Conservation (phyloP, 2,888 invertebrate genomes). For the Uropetala carovei region DNA sequence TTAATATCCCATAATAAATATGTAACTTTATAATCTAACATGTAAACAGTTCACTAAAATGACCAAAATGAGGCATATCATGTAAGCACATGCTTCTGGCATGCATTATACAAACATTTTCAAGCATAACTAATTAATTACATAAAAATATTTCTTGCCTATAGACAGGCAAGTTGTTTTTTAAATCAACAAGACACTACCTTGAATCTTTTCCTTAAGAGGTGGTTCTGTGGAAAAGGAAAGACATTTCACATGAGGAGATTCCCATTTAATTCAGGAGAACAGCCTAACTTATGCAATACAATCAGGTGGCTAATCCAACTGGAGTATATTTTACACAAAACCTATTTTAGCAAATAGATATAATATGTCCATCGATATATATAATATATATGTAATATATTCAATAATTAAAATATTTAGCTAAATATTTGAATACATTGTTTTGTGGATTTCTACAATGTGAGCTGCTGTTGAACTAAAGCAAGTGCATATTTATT, state of each 20-base stretch:
- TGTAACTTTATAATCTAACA: neutral
- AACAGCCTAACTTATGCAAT: neutral
- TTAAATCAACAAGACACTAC: constrained; percentile 65
- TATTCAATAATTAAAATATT: no score
- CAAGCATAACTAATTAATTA: neutral
- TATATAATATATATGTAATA: no score
- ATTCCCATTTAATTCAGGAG: neutral
- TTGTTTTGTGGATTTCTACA: no score
- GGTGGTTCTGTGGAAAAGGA: constrained; percentile 69
- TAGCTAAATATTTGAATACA: no score
- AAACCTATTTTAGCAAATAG: no score
- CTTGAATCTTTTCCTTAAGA: constrained; percentile 70
- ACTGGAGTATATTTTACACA: no score
- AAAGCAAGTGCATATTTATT: no score
- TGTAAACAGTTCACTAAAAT: neutral
- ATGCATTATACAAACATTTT: neutral
- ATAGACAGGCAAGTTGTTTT: constrained; percentile 27
- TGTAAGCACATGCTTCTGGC: neutral
- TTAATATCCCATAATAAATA: neutral
- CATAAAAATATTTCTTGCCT: neutral
- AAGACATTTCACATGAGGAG: constrained; percentile 65
- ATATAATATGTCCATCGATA: no score
- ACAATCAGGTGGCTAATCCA: no score
- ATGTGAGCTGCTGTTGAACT: no score
- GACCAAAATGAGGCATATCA: no score